Evolutionary conservation across 2,888 invertebrate genomes (phyloP).

Genomic region (Cephus spinipes): DNA sequence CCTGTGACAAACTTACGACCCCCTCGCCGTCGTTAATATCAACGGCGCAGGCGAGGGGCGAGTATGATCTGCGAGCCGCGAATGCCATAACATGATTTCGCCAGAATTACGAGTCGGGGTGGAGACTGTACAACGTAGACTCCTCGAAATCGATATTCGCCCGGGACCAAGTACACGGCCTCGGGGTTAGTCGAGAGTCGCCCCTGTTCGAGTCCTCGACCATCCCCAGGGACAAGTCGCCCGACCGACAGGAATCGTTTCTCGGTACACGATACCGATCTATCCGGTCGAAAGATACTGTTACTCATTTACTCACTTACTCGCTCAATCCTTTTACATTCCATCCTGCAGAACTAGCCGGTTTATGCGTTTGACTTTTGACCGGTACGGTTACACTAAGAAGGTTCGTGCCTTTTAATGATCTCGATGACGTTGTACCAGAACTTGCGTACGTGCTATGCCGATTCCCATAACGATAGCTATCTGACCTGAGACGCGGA

Average conservation of each 20-base stretch:
- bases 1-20: conserved; percentile 65
- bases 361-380: conserved; percentile 4
- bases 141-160: not conserved
- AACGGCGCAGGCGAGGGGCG: conserved; percentile 21
- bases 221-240: not conserved
- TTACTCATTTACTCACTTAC: not conserved
- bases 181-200: not conserved
- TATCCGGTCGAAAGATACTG: not conserved
- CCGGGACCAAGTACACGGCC: not conserved
- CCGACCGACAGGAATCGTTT: not conserved
- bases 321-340: not conserved
- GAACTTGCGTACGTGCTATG: conserved; percentile 1
- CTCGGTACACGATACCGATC: not conserved
- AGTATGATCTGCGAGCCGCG: conserved; percentile 50
- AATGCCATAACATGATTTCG: conserved; percentile 45
- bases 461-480: conserved; percentile 43
- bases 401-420: not conserved
- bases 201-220: not conserved
- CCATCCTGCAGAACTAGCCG: not conserved
- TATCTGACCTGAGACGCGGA: conserved; percentile 48
- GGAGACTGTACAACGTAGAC: not conserved
- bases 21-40: conserved; percentile 62
- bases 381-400: not conserved
- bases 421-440: not conserved
- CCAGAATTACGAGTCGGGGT: conserved; percentile 38